phyloP scores from a whole-genome alignment of 2,113 vertebrate species.

The Anolis sagrei region DNA sequence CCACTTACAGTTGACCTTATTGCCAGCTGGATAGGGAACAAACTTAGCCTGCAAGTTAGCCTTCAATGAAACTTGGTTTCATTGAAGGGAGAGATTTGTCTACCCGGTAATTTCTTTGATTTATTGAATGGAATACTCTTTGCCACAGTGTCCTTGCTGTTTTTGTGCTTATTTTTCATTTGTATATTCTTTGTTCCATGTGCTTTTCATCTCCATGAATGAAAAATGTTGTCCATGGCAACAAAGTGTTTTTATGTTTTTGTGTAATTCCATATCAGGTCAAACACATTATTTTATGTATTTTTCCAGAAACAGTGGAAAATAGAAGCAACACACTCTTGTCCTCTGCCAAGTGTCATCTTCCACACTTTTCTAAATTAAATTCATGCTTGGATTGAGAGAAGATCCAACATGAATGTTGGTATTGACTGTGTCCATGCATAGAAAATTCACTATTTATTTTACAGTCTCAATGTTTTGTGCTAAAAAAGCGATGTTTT shows the following conservation, averaged over 20 bases:
- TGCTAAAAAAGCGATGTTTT: slow-evolving; percentile 10
- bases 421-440: not conserved
- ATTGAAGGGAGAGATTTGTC: slow-evolving; percentile 55
- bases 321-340: slow-evolving; percentile 50
- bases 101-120: slow-evolving; percentile 63
- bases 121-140: slow-evolving; percentile 54
- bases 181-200: slow-evolving; percentile 52
- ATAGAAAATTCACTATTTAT: slow-evolving; percentile 12
- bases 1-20: slow-evolving; percentile 53
- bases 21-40: slow-evolving; percentile 63
- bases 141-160: slow-evolving; percentile 51
- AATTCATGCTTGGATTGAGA: slow-evolving; percentile 36
- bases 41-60: too few species aligned
- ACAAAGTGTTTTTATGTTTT: slow-evolving; percentile 49
- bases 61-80: too few species aligned
- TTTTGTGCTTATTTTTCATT: slow-evolving; percentile 60
- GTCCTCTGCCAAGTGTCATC: slow-evolving; percentile 57
- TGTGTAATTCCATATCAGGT: slow-evolving; percentile 53
- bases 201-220: slow-evolving; percentile 70
- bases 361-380: slow-evolving; percentile 41
- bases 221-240: slow-evolving; percentile 59
- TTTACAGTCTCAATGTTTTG: slow-evolving; percentile 20
- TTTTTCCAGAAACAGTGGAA: slow-evolving; percentile 56
- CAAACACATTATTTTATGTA: slow-evolving; percentile 45
- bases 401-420: slow-evolving; percentile 14